Evolutionary conservation across 2,888 invertebrate genomes (phyloP), one percentile per base, ranked within the genome.

Genomic region (Branchellion lobata): DNA sequence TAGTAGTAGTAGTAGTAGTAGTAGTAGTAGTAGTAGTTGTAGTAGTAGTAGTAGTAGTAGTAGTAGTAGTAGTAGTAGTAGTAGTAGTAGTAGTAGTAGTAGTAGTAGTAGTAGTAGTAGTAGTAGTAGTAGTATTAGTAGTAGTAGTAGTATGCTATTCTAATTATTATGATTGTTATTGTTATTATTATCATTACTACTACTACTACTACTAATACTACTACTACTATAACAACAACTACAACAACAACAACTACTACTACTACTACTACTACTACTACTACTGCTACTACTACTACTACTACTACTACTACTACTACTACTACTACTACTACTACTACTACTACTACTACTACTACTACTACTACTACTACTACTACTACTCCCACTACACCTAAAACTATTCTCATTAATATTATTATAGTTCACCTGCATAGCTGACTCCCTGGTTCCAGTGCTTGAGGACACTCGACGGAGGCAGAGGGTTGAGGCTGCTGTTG

Each of bases 381-480:
- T n/a, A n/a, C n/a, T n/a, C n/a, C n/a, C n/a, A n/a, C n/a, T n/a
- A n/a, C n/a, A n/a, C n/a, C n/a, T n/a, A n/a, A n/a, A n/a, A n/a
- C n/a, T n/a, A n/a, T n/a, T n/a, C n/a, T n/a, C n/a, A n/a, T n/a
- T n/a, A n/a, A n/a, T n/a, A n/a, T n/a, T n/a, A n/a, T n/a, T n/a
- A n/a, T n/a, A n/a, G n/a, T n/a, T 8, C n/a, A 57, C 61, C 61
- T 24, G 61, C 61, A 57, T 57, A 57, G 61, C 21, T 57, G 61
- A 57, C 61, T 14, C 61, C 24, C n/a, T 57, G 61, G 5, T 5
- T 24, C 61, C 61, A 57, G n/a, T 57, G 61, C 24, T 57, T 57
- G 8, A 57, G 61, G 24, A 57, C 61, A 5, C 61, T 24, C 3
- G 61, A 24, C 3, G 61, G 24, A 18, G 8, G 61, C 21, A 57